Percentiles rank a stretch among this genome's conserved stretches.
Conservation (phyloP, 2,888 invertebrate species). For the Sepioteuthis lessoniana region DNA sequence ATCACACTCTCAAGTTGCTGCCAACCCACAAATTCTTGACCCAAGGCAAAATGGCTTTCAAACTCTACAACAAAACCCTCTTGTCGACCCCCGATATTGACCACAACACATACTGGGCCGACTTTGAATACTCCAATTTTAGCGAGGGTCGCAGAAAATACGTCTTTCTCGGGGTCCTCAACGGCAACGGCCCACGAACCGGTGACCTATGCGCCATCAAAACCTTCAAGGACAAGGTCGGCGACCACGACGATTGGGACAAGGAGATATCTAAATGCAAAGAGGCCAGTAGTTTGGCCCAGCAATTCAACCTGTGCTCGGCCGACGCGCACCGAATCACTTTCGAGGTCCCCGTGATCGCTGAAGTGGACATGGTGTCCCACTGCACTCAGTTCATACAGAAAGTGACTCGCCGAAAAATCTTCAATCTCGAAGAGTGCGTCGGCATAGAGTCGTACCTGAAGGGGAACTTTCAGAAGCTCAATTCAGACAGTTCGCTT, state of each 20-base stretch:
- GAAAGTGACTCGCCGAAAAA: slow-evolving; percentile 39
- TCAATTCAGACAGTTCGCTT: slow-evolving; percentile 52
- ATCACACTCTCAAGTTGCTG: neutral
- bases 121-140: slow-evolving; percentile 53
- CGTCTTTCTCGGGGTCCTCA: slow-evolving; percentile 62
- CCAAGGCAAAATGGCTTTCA: slow-evolving; percentile 36
- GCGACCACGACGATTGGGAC: slow-evolving; percentile 58
- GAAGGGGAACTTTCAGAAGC: slow-evolving; percentile 58
- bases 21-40: neutral
- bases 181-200: slow-evolving; percentile 61
- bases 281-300: slow-evolving; percentile 54
- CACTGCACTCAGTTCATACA: slow-evolving; percentile 43
- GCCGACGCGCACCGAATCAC: slow-evolving; percentile 51
- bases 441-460: slow-evolving; percentile 62
- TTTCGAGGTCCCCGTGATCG: slow-evolving; percentile 59
- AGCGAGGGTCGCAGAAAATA: slow-evolving; percentile 57
- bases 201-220: slow-evolving; percentile 65
- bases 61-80: slow-evolving; percentile 54
- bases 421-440: slow-evolving; percentile 54
- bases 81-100: slow-evolving; percentile 54
- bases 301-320: slow-evolving; percentile 52
- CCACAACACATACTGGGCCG: slow-evolving; percentile 54
- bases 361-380: slow-evolving; percentile 63
- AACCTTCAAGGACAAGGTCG: slow-evolving; percentile 57
- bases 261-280: slow-evolving; percentile 56